Evolutionary conservation across 2,797 vertebrate genomes (phyloP).

Genomic region (Taeniopygia guttata): DNA sequence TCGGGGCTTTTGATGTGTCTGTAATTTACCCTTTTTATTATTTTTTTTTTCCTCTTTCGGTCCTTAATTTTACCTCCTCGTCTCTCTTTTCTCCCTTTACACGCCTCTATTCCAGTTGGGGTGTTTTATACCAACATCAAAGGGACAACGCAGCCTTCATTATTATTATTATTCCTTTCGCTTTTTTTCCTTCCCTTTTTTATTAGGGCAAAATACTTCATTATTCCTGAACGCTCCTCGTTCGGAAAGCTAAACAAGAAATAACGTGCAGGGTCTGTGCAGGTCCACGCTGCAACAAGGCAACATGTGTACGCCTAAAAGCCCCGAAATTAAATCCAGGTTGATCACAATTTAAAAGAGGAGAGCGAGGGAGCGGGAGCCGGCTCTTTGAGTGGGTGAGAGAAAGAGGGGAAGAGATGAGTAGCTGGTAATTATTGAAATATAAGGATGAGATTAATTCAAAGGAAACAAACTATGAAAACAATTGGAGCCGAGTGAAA

Average conservation of each 20-base stretch:
- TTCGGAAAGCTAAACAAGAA: slow-evolving; percentile 52
- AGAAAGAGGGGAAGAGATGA: slow-evolving; percentile 55
- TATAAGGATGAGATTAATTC: slow-evolving; percentile 75
- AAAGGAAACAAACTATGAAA: slow-evolving; percentile 76
- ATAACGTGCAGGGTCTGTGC: slow-evolving; percentile 34
- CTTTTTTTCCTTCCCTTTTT: neutral
- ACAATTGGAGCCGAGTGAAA: slow-evolving; percentile 74
- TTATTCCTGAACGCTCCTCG: neutral
- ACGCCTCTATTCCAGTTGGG: neutral
- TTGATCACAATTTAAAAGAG: slow-evolving; percentile 26
- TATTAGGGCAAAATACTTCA: slow-evolving; percentile 28
- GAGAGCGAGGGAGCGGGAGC: neutral
- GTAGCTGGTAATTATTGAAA: slow-evolving; percentile 71
- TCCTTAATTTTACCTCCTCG: neutral
- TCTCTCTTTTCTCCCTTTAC: slow-evolving; percentile 3
- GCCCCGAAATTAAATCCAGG: slow-evolving; percentile 36
- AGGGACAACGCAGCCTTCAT: neutral
- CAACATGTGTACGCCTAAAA: neutral
- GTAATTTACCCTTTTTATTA: neutral
- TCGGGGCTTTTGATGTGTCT: neutral
- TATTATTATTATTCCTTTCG: neutral
- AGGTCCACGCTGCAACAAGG: neutral
- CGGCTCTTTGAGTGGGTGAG: slow-evolving; percentile 21
- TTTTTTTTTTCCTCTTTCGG: neutral
- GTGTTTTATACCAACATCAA: slow-evolving; percentile 50